Conservation (phyloP, 2,888 invertebrate genomes). For the Pollenia labialis region DNA sequence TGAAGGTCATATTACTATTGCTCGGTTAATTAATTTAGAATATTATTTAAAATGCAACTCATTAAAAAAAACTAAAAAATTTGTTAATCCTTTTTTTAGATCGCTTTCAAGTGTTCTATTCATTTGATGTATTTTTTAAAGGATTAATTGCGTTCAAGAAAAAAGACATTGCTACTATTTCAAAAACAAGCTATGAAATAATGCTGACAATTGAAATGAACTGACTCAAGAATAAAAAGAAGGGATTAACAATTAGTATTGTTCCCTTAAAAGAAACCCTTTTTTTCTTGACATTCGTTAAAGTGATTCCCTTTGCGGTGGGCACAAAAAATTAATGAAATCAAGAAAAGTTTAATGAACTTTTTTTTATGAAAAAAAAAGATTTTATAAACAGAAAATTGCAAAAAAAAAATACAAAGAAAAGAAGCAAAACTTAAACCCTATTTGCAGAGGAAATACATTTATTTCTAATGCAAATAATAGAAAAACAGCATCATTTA, state of each 20-base stretch:
- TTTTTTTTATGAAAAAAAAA: constrained; percentile 45
- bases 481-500: constrained; percentile 63
- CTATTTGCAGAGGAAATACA: constrained; percentile 65
- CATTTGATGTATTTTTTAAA: neutral
- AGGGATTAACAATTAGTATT: constrained; percentile 64
- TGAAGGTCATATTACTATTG: too few species aligned
- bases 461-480: constrained; percentile 73
- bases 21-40: too few species aligned
- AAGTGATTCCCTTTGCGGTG: constrained; percentile 41
- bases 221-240: constrained; percentile 13
- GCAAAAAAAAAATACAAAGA: constrained; percentile 11
- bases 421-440: constrained; percentile 63
- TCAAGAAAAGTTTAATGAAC: constrained; percentile 71
- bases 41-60: too few species aligned
- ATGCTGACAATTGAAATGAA: constrained; percentile 42
- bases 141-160: neutral
- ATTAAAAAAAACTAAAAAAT: too few species aligned
- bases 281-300: constrained; percentile 35
- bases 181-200: constrained; percentile 39
- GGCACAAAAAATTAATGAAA: constrained; percentile 37
- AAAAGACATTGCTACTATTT: neutral
- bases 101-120: neutral
- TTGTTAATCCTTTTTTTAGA: neutral
- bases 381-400: constrained; percentile 34
- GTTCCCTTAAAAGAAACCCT: constrained; percentile 15